Conservation (phyloP, 1,140 invertebrate genomes). For the Diuraphis noxia region DNA sequence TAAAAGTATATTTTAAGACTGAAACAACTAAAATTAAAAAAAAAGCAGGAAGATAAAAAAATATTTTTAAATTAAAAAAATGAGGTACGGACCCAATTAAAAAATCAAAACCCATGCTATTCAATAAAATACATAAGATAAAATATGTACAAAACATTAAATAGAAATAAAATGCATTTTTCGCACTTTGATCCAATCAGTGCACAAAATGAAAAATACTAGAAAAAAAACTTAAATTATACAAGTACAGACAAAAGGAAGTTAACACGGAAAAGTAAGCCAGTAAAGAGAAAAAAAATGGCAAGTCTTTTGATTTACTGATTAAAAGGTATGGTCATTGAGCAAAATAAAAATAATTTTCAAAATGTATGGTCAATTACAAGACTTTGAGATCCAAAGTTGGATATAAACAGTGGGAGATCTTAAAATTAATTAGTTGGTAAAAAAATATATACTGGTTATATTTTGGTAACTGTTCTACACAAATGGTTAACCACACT, state of each 20-base stretch:
- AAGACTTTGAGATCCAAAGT: slow-evolving; percentile 38
- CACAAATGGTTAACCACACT: slow-evolving; percentile 36
- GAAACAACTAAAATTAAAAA: slow-evolving; percentile 28
- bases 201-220: slow-evolving; percentile 33
- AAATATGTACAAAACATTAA: slow-evolving; percentile 25
- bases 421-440: slow-evolving; percentile 43
- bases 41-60: background rate
- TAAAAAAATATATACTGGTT: slow-evolving; percentile 30
- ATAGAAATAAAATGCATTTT: slow-evolving; percentile 25
- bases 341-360: slow-evolving; percentile 42
- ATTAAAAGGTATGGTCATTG: slow-evolving; percentile 34
- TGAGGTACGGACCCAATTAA: slow-evolving; percentile 15
- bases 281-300: slow-evolving; percentile 4
- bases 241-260: slow-evolving; percentile 51
- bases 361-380: slow-evolving; percentile 18
- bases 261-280: slow-evolving; percentile 16
- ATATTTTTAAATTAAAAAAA: slow-evolving; percentile 40
- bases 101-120: slow-evolving; percentile 41
- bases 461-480: slow-evolving; percentile 51
- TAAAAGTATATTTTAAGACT: slow-evolving; percentile 44
- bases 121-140: background rate
- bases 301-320: slow-evolving; percentile 48
- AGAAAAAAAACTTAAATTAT: slow-evolving; percentile 46
- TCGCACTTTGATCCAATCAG: background rate
- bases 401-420: slow-evolving; percentile 32